Evolutionary conservation across 2,113 vertebrate genomes (phyloP).

Genomic region (Neolamprologus ventralis): DNA sequence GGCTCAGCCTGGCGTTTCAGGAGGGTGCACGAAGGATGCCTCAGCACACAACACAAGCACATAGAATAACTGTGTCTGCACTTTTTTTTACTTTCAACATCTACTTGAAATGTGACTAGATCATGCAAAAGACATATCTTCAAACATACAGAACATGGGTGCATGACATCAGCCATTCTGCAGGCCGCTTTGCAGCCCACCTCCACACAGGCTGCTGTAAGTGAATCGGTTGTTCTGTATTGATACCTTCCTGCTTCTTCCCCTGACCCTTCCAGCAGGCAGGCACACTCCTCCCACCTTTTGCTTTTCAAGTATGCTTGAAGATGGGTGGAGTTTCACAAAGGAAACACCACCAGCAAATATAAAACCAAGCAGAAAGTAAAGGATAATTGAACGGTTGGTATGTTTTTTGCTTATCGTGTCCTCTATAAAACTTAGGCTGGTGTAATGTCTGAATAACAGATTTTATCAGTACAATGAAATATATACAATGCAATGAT

Average conservation of each 20-base stretch:
- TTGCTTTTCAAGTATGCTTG: background rate
- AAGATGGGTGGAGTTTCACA: background rate
- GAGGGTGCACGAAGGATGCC: background rate
- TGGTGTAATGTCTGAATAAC: background rate
- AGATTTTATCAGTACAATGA: background rate
- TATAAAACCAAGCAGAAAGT: background rate
- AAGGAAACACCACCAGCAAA: background rate
- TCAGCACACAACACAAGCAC: background rate
- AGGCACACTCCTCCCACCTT: background rate
- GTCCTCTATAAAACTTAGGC: background rate
- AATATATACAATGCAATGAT: background rate
- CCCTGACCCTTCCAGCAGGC: background rate
- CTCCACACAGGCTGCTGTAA: background rate
- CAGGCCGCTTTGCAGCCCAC: background rate
- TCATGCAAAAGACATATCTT: background rate
- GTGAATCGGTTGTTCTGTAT: background rate
- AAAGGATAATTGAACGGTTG: background rate
- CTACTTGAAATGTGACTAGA: background rate
- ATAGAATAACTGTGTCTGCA: background rate
- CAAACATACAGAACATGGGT: background rate
- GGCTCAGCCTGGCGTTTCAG: constrained; percentile 11
- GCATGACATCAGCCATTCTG: background rate
- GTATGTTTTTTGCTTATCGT: background rate
- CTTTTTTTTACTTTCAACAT: background rate
- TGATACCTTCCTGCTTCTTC: background rate